Evolutionary conservation across 2,113 vertebrate genomes (phyloP).

Genomic region (Zingel zingel): DNA sequence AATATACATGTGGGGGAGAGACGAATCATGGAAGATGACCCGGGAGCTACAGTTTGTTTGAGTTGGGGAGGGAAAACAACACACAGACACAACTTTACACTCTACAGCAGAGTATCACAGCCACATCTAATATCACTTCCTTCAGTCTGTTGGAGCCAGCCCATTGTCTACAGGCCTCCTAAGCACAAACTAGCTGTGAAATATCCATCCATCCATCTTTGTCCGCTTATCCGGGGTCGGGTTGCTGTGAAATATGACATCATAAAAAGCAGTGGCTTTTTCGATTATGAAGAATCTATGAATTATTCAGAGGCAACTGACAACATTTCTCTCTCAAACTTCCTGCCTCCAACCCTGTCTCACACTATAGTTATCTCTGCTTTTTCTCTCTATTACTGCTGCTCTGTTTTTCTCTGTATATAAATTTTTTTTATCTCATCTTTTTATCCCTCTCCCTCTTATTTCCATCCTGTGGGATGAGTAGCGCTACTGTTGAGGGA

Average conservation of each 20-base stretch:
- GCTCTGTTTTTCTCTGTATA: conserved; percentile 19
- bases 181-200: conserved; percentile 64
- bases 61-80: conserved; percentile 40
- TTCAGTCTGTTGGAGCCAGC: conserved; percentile 8
- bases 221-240: too few species aligned
- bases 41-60: conserved; percentile 51
- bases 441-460: neutral
- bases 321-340: conserved; percentile 26
- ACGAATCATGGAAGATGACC: conserved; percentile 48
- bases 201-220: conserved; percentile 25
- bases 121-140: conserved; percentile 11
- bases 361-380: conserved; percentile 2
- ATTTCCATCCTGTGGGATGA: conserved; percentile 10
- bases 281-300: conserved; percentile 65
- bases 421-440: conserved; percentile 3
- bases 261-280: conserved; percentile 71
- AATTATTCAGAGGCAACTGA: conserved; percentile 68
- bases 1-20: conserved; percentile 48
- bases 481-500: neutral
- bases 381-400: neutral
- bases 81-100: conserved; percentile 34
- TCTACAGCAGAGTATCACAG: conserved; percentile 15
- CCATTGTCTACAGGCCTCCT: conserved; percentile 19
- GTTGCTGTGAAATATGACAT: conserved; percentile 65
- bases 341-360: conserved; percentile 19